These are phyloP conservation scores for Yponomeuta plumbellus DNA, from an alignment of 2,888 invertebrate species.

Conservation along the genomic window DNA sequence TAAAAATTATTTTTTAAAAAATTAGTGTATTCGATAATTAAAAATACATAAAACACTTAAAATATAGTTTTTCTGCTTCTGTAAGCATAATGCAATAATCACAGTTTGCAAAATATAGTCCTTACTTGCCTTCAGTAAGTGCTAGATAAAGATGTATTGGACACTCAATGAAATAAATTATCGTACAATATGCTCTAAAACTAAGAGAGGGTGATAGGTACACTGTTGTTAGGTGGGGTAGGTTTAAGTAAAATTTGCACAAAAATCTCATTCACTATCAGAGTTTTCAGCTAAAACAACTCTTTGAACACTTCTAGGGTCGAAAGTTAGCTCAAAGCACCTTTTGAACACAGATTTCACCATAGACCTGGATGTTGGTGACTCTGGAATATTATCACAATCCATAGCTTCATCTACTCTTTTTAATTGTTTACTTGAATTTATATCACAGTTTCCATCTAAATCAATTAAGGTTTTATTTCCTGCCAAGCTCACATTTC, in stretches of 20 bases:
- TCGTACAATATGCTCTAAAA: no score
- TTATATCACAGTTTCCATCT: conserved; percentile 14
- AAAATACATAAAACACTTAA: conserved; percentile 22
- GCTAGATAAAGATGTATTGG: no score
- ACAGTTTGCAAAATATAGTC: neutral
- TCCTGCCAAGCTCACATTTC: conserved; percentile 26
- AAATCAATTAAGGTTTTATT: conserved; percentile 33
- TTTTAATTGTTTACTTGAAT: conserved; percentile 6
- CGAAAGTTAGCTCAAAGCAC: conserved; percentile 85
- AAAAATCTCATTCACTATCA: conserved; percentile 71
- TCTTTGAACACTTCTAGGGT: conserved; percentile 76
- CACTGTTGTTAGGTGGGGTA: neutral
- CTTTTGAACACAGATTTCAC: conserved; percentile 82
- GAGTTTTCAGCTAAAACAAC: conserved; percentile 83
- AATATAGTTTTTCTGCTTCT: conserved; percentile 21
- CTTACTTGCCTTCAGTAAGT: conserved; percentile 2
- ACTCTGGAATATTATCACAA: conserved; percentile 73
- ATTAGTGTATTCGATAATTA: conserved; percentile 24
- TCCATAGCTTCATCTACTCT: conserved; percentile 37
- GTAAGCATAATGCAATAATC: conserved; percentile 1
- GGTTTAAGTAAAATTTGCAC: conserved; percentile 8
- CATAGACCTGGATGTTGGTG: conserved; percentile 76
- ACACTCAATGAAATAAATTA: no score
- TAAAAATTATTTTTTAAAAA: conserved; percentile 16
- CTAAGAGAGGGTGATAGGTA: no score